Evolutionary conservation across 2,797 vertebrate genomes (phyloP).

Genomic region (Astyanax mexicanus): DNA sequence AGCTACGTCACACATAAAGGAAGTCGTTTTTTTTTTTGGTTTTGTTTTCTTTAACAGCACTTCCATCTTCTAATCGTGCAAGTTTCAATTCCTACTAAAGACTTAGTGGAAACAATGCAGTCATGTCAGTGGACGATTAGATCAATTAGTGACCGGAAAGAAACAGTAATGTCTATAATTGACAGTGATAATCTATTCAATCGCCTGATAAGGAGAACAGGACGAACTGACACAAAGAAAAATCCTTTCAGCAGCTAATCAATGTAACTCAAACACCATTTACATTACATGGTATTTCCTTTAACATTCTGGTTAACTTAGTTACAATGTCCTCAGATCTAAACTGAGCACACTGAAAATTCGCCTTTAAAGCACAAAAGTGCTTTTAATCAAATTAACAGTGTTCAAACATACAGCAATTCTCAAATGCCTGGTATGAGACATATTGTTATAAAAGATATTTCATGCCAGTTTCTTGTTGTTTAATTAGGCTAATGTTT

Average conservation of each 20-base stretch:
- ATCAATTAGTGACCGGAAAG: constrained; percentile 38
- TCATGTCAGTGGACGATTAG: constrained; percentile 2
- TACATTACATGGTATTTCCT: not conserved
- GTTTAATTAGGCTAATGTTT: too few relatives aligned
- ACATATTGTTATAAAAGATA: too few relatives aligned
- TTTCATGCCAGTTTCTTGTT: too few relatives aligned
- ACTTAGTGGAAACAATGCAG: constrained; percentile 10
- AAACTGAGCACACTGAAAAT: too few relatives aligned
- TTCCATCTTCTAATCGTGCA: constrained; percentile 21
- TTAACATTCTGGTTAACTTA: too few relatives aligned
- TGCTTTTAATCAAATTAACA: too few relatives aligned
- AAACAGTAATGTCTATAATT: constrained; percentile 34
- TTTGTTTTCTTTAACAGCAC: not conserved
- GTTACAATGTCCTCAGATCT: too few relatives aligned
- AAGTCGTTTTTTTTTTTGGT: not conserved
- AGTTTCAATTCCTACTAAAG: constrained; percentile 41
- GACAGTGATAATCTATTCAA: constrained; percentile 1
- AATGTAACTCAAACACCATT: not conserved
- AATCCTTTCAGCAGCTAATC: not conserved
- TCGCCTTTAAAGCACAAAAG: too few relatives aligned
- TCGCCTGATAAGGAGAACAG: constrained; percentile 4
- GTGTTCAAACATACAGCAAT: too few relatives aligned
- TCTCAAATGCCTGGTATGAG: too few relatives aligned
- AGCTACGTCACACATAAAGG: constrained; percentile 3
- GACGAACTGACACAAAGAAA: not conserved